Conservation (phyloP, 2,797 vertebrate genomes). For the Oryzias dopingdopingensis region DNA sequence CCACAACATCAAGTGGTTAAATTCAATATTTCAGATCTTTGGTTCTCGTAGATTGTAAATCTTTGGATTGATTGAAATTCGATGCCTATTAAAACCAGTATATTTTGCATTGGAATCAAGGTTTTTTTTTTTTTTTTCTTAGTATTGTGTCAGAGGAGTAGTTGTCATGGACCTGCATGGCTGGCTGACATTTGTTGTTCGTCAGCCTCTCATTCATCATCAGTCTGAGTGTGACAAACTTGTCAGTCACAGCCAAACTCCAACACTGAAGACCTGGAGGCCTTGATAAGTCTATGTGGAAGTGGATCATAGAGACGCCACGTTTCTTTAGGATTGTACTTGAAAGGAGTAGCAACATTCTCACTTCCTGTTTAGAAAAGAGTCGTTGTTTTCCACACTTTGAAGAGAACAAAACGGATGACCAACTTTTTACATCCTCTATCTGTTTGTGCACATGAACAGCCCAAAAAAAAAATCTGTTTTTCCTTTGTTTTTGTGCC, state of each 20-base stretch:
- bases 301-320: conserved; percentile 15
- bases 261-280: conserved; percentile 1
- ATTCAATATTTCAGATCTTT: background rate
- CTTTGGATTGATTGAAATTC: background rate
- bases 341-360: conserved; percentile 5
- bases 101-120: too few relatives aligned
- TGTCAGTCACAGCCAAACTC: conserved; percentile 18
- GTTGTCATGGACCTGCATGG: conserved; percentile 21
- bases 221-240: conserved; percentile 47
- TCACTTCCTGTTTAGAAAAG: conserved; percentile 33
- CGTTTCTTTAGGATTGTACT: conserved; percentile 13
- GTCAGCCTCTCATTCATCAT: conserved; percentile 43
- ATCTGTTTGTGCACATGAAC: background rate
- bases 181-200: conserved; percentile 57
- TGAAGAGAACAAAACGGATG: conserved; percentile 15
- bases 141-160: conserved; percentile 26
- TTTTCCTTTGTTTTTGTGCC: conserved; percentile 23
- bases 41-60: conserved; percentile 24
- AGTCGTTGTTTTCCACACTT: conserved; percentile 1
- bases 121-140: conserved; percentile 9
- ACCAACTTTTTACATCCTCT: conserved; percentile 30
- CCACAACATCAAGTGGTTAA: conserved; percentile 7
- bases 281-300: conserved; percentile 18
- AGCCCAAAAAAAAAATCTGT: conserved; percentile 33
- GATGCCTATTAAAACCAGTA: too few relatives aligned